These are phyloP conservation scores for Macrobrachium nipponense DNA, from an alignment of 1,140 invertebrate species.

Conservation along the genomic window DNA sequence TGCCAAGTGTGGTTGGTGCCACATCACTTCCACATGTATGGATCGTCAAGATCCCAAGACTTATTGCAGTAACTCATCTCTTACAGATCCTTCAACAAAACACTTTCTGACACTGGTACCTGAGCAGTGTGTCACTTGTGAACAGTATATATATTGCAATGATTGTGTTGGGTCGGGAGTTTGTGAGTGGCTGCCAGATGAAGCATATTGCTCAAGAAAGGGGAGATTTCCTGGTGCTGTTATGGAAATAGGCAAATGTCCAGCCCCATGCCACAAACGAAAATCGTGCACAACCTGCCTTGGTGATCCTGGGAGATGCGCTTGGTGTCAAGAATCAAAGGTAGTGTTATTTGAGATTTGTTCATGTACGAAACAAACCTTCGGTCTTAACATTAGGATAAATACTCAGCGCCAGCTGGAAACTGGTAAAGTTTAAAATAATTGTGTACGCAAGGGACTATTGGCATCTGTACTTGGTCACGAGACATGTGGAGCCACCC, in stretches of 20 bases:
- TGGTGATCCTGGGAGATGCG: conserved; percentile 86
- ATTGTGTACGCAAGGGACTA: too few relatives aligned
- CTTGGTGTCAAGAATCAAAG: conserved; percentile 92
- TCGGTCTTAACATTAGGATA: too few relatives aligned
- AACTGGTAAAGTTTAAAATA: too few relatives aligned
- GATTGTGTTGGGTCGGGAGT: conserved; percentile 77
- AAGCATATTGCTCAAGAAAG: conserved; percentile 83
- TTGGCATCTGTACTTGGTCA: too few relatives aligned
- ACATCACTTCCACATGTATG: conserved; percentile 69
- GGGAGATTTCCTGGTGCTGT: conserved; percentile 79
- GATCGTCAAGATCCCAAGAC: conserved; percentile 31
- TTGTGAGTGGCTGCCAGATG: conserved; percentile 90
- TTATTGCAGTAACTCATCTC: not conserved
- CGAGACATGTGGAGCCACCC: too few relatives aligned
- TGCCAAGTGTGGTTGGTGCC: conserved; percentile 70
- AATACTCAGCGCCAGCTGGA: too few relatives aligned
- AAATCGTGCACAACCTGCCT: conserved; percentile 85
- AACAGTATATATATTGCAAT: conserved; percentile 87
- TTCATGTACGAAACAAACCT: too few relatives aligned
- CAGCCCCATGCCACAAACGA: conserved; percentile 80
- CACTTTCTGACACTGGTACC: conserved; percentile 84
- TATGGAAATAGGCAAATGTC: conserved; percentile 75
- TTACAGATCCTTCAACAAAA: conserved; percentile 64
- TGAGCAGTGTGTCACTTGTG: conserved; percentile 85
- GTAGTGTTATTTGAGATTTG: conserved; percentile 62